Evolutionary conservation across 2,888 invertebrate genomes (phyloP).

Genomic region (Gisinianus flammeolus): DNA sequence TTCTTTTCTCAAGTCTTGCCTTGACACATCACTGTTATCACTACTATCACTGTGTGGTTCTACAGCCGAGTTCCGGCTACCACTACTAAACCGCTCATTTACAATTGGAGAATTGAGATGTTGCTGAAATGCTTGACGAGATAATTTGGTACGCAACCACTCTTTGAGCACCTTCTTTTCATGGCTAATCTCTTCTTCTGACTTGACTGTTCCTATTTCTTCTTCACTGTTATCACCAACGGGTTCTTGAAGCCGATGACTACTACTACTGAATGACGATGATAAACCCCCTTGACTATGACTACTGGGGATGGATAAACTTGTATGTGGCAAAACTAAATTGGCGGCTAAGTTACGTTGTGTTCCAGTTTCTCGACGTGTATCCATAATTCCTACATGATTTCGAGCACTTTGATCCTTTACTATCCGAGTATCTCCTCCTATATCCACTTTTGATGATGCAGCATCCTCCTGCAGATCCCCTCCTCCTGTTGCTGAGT

Average conservation of each 20-base stretch:
- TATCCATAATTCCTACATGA: not conserved
- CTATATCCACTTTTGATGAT: not conserved
- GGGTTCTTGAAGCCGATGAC: slow-evolving; percentile 9
- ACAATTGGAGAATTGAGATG: slow-evolving; percentile 4
- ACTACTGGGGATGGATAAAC: slow-evolving; percentile 33
- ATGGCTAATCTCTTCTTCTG: slow-evolving; percentile 48
- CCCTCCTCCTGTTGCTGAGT: not conserved
- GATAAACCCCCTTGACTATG: slow-evolving; percentile 32
- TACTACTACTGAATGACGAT: slow-evolving; percentile 1
- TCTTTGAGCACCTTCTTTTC: slow-evolving; percentile 51
- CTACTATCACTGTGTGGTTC: slow-evolving; percentile 37
- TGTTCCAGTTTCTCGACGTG: not conserved
- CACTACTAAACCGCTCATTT: slow-evolving; percentile 15
- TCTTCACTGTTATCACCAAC: slow-evolving; percentile 36
- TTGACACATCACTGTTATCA: slow-evolving; percentile 46
- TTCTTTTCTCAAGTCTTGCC: slow-evolving; percentile 45
- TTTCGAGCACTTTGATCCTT: slow-evolving; percentile 13
- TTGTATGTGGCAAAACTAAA: slow-evolving; percentile 19
- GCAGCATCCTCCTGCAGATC: not conserved
- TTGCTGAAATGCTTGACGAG: slow-evolving; percentile 36
- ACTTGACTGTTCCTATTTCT: slow-evolving; percentile 30
- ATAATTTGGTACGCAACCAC: slow-evolving; percentile 47
- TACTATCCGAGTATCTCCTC: slow-evolving; percentile 31
- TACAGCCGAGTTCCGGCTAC: slow-evolving; percentile 26
- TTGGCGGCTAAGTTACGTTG: not conserved